These are phyloP conservation scores for Drosophila punjabiensis DNA, from an alignment of 1,140 invertebrate species.

Conservation along the genomic window DNA sequence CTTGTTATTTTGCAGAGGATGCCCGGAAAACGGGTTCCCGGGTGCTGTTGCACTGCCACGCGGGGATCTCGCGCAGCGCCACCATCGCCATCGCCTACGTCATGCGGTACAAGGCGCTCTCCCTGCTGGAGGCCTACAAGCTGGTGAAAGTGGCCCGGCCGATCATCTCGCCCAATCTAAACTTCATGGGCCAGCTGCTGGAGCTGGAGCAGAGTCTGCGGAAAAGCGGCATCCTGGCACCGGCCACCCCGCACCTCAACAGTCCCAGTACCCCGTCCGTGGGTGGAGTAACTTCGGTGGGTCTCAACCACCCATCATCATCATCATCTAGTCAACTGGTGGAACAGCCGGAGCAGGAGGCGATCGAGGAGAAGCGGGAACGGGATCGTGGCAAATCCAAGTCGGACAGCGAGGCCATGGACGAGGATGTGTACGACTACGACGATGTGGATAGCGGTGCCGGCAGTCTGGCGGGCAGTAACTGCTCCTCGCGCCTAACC, in stretches of 20 bases:
- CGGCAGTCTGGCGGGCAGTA: conserved; percentile 71
- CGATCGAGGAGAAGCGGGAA: conserved; percentile 34
- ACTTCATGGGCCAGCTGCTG: conserved; percentile 98
- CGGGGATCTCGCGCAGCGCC: conserved; percentile 96
- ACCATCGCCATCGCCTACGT: conserved; percentile 98
- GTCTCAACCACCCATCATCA: conserved; percentile 25
- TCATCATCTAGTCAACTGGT: conserved; percentile 65
- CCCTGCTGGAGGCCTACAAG: conserved; percentile 96
- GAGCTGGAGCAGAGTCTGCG: conserved; percentile 93
- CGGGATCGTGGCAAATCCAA: conserved; percentile 56
- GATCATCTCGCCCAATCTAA: conserved; percentile 98
- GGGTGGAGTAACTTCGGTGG: conserved; percentile 17
- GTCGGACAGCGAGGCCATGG: conserved; percentile 76
- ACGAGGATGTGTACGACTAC: conserved; percentile 73
- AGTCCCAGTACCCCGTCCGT: conserved; percentile 27
- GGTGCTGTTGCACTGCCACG: conserved; percentile 97
- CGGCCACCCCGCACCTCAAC: conserved; percentile 44
- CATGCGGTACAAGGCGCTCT: conserved; percentile 94
- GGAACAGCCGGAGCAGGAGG: conserved; percentile 63
- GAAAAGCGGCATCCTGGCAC: conserved; percentile 85
- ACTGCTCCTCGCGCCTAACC: conserved; percentile 77
- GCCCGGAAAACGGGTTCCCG: conserved; percentile 91
- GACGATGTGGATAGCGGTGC: conserved; percentile 74
- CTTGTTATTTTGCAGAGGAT: conserved; percentile 91
- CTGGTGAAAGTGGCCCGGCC: conserved; percentile 93